Conservation (phyloP, 2,888 invertebrate species). For the Tetanocera ferruginea region DNA sequence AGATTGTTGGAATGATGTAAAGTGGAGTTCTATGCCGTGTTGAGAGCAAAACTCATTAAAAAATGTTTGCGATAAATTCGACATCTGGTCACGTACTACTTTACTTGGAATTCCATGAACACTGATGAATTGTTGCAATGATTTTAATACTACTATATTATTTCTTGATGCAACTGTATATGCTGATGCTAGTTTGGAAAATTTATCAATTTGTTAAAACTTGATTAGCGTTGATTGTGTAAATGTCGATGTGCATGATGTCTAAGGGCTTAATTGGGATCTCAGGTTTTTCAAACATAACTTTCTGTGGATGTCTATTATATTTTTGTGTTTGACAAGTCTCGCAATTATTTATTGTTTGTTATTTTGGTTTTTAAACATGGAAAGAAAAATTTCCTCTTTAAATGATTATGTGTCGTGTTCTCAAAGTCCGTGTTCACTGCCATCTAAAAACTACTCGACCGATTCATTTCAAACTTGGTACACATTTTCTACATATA, state of each 20-base stretch:
- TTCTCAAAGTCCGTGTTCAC: too few species aligned
- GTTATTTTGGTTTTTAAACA: conserved; percentile 47
- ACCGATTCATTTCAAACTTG: too few species aligned
- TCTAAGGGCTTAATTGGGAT: conserved; percentile 44
- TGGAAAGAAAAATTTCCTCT: conserved; percentile 46
- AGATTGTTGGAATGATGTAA: too few species aligned
- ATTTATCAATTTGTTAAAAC: conserved; percentile 37
- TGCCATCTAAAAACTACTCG: too few species aligned
- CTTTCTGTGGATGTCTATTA: conserved; percentile 45
- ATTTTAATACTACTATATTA: conserved; percentile 39
- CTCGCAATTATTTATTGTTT: conserved; percentile 49
- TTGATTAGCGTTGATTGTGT: conserved; percentile 44
- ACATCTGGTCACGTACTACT: conserved; percentile 37
- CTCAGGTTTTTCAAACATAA: conserved; percentile 44
- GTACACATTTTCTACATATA: too few species aligned
- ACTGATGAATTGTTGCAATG: conserved; percentile 32
- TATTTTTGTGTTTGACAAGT: conserved; percentile 47
- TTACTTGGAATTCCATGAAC: conserved; percentile 39
- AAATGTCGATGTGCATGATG: conserved; percentile 45
- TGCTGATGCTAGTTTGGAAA: conserved; percentile 28
- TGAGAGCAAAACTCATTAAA: conserved; percentile 43
- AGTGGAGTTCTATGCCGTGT: too few species aligned
- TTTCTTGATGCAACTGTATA: conserved; percentile 35
- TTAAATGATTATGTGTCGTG: conserved; percentile 39
- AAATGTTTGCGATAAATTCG: conserved; percentile 39